Conservation (phyloP, 2,888 invertebrate genomes). For the Eupithecia exiguata region DNA sequence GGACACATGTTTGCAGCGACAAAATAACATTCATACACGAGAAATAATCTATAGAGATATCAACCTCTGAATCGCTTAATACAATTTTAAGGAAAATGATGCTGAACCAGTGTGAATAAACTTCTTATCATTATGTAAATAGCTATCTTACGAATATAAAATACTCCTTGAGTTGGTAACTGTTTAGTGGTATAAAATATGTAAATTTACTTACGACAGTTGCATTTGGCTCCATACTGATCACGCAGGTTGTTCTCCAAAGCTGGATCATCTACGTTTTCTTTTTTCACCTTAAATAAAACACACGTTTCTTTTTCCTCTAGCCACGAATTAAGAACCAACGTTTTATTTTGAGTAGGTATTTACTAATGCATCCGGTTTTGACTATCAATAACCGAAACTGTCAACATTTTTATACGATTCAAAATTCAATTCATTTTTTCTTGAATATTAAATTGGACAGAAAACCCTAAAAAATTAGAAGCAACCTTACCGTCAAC, state of each 20-base stretch:
- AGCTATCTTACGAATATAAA: not conserved
- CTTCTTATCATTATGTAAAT: not conserved
- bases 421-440: no score
- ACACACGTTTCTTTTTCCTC: not conserved
- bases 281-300: constrained; percentile 47
- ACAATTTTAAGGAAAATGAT: constrained; percentile 13
- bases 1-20: no score
- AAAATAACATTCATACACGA: no score
- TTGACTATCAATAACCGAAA: not conserved
- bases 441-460: not conserved
- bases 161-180: not conserved
- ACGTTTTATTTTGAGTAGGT: not conserved
- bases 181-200: not conserved
- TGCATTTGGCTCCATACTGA: constrained; percentile 58
- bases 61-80: constrained; percentile 25
- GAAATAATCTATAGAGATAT: not conserved
- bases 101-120: not conserved
- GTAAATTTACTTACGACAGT: constrained; percentile 69
- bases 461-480: not conserved
- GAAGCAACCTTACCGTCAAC: constrained; percentile 42
- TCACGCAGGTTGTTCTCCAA: constrained; percentile 42
- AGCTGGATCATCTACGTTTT: constrained; percentile 37
- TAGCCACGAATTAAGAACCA: not conserved
- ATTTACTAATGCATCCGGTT: not conserved
- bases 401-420: not conserved